Conservation (phyloP, 2,113 vertebrate genomes). For the Poeciliopsis prolifica region DNA sequence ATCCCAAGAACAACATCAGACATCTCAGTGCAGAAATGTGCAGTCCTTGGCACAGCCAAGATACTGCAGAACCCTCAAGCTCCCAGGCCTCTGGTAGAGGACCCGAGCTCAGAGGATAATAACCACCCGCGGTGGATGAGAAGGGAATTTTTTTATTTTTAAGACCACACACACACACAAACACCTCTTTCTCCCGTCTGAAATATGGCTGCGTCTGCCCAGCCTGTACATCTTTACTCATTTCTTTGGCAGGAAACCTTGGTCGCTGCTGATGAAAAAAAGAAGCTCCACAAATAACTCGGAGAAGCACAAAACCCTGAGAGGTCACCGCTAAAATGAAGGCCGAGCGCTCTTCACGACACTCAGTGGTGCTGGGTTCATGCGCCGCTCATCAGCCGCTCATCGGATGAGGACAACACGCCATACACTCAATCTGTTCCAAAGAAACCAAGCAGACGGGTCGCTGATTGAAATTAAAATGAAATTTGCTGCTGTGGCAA, state of each 20-base stretch:
- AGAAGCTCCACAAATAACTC: conserved; percentile 60
- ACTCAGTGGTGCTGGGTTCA: conserved; percentile 20
- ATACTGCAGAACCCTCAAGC: too few species aligned
- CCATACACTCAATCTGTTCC: too few species aligned
- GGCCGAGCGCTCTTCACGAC: conserved; percentile 20
- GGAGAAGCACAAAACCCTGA: conserved; percentile 33
- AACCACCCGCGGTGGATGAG: too few species aligned
- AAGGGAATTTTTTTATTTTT: too few species aligned
- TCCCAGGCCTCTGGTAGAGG: too few species aligned
- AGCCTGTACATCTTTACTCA: conserved; percentile 63
- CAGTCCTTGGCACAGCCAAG: too few species aligned
- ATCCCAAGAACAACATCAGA: too few species aligned
- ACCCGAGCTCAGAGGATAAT: too few species aligned
- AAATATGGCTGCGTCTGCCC: conserved; percentile 67
- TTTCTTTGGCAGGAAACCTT: conserved; percentile 66
- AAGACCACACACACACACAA: neutral
- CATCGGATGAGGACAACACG: conserved; percentile 4
- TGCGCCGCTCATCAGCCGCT: conserved; percentile 37
- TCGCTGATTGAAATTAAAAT: too few species aligned
- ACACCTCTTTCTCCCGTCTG: conserved; percentile 41
- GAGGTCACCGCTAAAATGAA: conserved; percentile 53
- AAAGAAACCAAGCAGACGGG: too few species aligned
- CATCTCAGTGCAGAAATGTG: too few species aligned
- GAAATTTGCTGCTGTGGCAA: too few species aligned
- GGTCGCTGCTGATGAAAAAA: conserved; percentile 63